Evolutionary conservation across 2,797 vertebrate genomes (phyloP), one percentile per base, ranked within the genome.

Genomic region (Falco berigora): DNA sequence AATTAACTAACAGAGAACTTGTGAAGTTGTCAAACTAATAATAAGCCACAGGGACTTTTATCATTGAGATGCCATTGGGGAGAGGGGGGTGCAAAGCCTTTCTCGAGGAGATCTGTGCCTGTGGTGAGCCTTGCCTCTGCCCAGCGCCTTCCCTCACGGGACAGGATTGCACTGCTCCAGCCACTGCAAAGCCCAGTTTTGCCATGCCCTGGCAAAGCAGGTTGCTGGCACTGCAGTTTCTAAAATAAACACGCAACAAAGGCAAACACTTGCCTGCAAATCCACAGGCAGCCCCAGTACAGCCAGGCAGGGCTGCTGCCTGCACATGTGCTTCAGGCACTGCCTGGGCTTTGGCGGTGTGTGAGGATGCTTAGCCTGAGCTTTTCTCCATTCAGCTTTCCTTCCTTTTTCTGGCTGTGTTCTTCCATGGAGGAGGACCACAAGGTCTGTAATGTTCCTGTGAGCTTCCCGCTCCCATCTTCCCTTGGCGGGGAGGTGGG

Each of bases 1-100:
- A 98, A 98, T 98, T 98, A 98, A 98, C 98, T 98, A 98, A 98
- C 97, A 97, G 97, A 96, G 97, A 98, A 98, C 98, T 97, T 94
- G 44, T 98, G 98, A 98, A 98, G 98, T 98, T 98, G 98, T 98
- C 98, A 98, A 98, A 98, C 98, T 97, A 97, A 98, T 98, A 98
- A 98, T 95, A 97, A 98, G 96, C 98, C 90, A 36, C 53, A 6
- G 98, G 97, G 97, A 97, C 96, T 97, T 98, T 84, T 97, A 97
- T 98, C 97, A 97, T 96, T 97, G 97, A 98, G 97, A 97, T 96
- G 96, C 90, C 64, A 8, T 90, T 95, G 86, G 56, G 95, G 97
- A 96, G 95, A 56, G 78, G 91, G 93, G 93, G 85, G 85, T 46
- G 84, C 20, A 69, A 82, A 93, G 79, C 27, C 40, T 69, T 86